Conservation (phyloP, 2,888 invertebrate species). For the Leptinotarsa juncta region DNA sequence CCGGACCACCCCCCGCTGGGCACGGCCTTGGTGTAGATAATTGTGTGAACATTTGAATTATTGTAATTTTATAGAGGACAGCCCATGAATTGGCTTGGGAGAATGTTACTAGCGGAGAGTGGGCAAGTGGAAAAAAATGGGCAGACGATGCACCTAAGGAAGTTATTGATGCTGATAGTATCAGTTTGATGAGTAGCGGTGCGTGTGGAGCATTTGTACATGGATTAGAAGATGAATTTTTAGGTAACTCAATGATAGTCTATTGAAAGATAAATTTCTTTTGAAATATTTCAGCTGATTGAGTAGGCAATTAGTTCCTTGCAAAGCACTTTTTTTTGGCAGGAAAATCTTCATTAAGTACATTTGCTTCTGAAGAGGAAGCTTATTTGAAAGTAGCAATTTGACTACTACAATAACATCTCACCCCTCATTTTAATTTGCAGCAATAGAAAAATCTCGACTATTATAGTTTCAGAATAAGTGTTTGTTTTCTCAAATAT, state of each 20-base stretch:
- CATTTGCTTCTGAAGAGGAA: too few species aligned
- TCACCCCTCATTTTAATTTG: too few species aligned
- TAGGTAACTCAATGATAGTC: constrained; percentile 67
- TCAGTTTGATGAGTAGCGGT: constrained; percentile 88
- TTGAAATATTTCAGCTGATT: too few species aligned
- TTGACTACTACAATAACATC: too few species aligned
- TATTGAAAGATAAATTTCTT: too few species aligned
- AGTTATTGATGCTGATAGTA: constrained; percentile 77
- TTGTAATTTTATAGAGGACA: constrained; percentile 72
- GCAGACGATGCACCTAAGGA: constrained; percentile 86
- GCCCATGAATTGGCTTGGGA: constrained; percentile 89
- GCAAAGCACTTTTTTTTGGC: too few species aligned
- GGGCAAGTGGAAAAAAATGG: constrained; percentile 92
- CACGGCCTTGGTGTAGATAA: too few species aligned
- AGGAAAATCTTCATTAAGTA: not conserved
- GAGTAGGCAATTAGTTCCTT: too few species aligned
- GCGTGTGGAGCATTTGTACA: constrained; percentile 99
- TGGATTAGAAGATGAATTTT: constrained; percentile 96
- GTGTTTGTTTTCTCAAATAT: not conserved
- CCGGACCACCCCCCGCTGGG: too few species aligned
- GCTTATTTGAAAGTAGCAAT: too few species aligned
- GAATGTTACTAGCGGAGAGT: constrained; percentile 86
- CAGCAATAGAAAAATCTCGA: not conserved
- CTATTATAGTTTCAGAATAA: not conserved
- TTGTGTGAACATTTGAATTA: not conserved